Conservation (phyloP, 2,888 invertebrate species). For the Ptychoptera contaminata region DNA sequence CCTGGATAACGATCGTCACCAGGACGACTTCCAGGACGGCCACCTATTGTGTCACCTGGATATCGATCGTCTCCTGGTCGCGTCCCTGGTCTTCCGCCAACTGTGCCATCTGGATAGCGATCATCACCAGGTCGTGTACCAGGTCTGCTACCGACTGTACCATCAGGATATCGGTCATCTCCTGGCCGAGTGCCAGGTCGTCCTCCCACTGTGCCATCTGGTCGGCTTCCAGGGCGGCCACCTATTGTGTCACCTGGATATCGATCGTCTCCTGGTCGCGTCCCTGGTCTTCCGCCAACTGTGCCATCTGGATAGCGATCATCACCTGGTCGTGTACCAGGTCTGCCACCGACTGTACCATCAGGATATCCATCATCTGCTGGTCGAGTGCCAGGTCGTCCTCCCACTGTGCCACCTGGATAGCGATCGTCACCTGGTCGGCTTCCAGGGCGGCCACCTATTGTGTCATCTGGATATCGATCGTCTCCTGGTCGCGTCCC, state of each 20-base stretch:
- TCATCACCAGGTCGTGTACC: not conserved
- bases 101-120: not conserved
- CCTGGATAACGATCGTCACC: not conserved
- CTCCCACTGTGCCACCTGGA: not conserved
- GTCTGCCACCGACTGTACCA: not conserved
- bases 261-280: not conserved
- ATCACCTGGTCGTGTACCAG: not conserved
- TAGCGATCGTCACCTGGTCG: not conserved
- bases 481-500: conserved; percentile 1
- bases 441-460: conserved; percentile 6
- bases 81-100: not conserved
- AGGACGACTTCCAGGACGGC: not conserved
- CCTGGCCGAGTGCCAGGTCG: not conserved
- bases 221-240: not conserved
- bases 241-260: not conserved
- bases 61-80: too few relatives aligned
- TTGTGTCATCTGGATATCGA: conserved; percentile 3
- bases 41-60: not conserved
- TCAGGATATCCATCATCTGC: not conserved
- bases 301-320: not conserved
- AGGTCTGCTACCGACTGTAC: not conserved
- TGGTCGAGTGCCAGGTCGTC: not conserved
- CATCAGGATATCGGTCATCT: not conserved
- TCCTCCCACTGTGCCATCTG: not conserved
- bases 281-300: not conserved